Evolutionary conservation across 2,113 vertebrate genomes (phyloP), one percentile per base, ranked within the genome.

Genomic region (Hippopotamus amphibius): DNA sequence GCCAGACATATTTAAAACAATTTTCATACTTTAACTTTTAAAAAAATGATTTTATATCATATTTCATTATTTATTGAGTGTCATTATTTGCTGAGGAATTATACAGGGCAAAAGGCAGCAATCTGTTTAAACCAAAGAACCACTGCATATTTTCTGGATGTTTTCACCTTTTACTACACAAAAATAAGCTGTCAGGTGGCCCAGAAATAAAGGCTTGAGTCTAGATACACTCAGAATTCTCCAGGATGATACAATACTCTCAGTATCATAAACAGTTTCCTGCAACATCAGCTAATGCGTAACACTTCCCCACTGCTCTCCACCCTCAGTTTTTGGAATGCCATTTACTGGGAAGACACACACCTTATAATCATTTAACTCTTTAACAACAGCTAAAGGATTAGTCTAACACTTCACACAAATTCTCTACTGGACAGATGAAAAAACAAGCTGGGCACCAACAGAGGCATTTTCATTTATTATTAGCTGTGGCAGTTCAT

Each of bases 1-100:
- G 61, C 93, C 97, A 94, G 97, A 59, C 37, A 98, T 63, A 69
- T 59, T 90, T 55, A 93, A 41, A 68, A 76, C 19, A 89, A 30
- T 63, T 61, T 96, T 94, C 77, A 90, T 43, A 57, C 12, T 96
- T 95, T 74, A 93, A 90, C 43, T 95, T 77, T 48, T 57, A 24
- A 68, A 94, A 66, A 95, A 85, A 30, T 72, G 53, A 33, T 66
- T 93, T 94, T 77, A 77, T 74, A 93, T 80, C 84, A 83, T 57
- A 93, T 92, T 91, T 95, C 65, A 90, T 88, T 95, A 95, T 79
- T 93, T 86, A 89, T 12, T 89, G 57, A 95, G 74, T 93, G 24
- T n/a, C 43, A 92, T n/a, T 93, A 85, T 65, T 96, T 92, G 53
- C 33, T 95, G 48, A 96, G 33, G 83, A 95, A 84, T 88, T 88